Base-by-base conservation (phyloP, 2,888 invertebrate genomes). In the Leucoma salicis region DNA sequence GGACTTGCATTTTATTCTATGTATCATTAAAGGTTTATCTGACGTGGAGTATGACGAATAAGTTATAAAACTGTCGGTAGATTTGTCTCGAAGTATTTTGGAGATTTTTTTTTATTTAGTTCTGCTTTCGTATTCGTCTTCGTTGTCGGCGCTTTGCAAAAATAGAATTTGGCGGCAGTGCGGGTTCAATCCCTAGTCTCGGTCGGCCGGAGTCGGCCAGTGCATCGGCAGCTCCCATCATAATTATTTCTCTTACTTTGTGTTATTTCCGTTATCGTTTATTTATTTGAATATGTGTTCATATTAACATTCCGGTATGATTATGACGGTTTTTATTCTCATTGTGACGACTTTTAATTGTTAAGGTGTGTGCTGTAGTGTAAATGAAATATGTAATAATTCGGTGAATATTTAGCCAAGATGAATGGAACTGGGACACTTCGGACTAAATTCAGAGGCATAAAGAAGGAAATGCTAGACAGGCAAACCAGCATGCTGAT, bases 381-480 rank as follows among this genome's bases (percentile, higher is more conserved):
- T 5, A 7, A 14, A 13, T 41, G 44, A 49, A 39, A 43, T 50
- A 45, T 47, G 44, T 55, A 48, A 49, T 1, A 47, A 24, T 63
- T 67, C 57, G 47, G 53, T 65, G 55, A 61, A 62, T 69, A 69
- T 48, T 42, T 43, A 52, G 47, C 63, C 43, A 82, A 60, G 58
- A 88, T 86, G 90, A 91, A 91, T 72, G 92, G 91, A 12, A 90
- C 81, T 48, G 91, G 91, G 35, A 90, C 92, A 36, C 85, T 91
- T 46, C 91, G 92, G 69, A 92, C 92, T 74, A 92, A 91, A 70
- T 95, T 95, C 78, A 92, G 95, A 65, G 96, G 96, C 27, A 89
- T 96, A 45, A 95, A 94, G 72, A 95, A 94, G 77, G 94, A 95
- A 67, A 91, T 93, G 66, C 74, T 95, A 53, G 93, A 94, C 54